Evolutionary conservation across 2,888 invertebrate species (phyloP).

Genomic region (Heliconius erato): DNA sequence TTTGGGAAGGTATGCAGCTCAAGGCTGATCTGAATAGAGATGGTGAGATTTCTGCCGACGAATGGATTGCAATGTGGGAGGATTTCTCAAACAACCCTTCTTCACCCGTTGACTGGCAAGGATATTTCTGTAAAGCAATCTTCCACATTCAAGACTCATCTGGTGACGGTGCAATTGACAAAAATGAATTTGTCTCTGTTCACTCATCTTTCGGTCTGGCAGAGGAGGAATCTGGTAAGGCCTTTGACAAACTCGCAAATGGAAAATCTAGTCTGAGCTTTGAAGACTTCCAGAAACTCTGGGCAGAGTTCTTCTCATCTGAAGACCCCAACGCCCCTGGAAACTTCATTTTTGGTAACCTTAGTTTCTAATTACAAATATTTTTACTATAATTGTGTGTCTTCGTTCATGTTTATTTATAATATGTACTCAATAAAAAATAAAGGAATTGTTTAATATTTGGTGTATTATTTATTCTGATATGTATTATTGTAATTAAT

Average conservation of each 20-base stretch:
- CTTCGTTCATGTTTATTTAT: conserved; percentile 27
- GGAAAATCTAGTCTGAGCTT: conserved; percentile 90
- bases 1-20: conserved; percentile 93
- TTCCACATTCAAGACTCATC: conserved; percentile 95
- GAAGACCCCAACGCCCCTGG: conserved; percentile 92
- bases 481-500: neutral
- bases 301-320: conserved; percentile 94
- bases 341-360: conserved; percentile 94
- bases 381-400: conserved; percentile 54
- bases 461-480: neutral
- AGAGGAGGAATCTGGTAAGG: conserved; percentile 89
- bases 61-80: conserved; percentile 96
- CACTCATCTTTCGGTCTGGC: conserved; percentile 92
- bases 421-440: conserved; percentile 16
- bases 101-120: conserved; percentile 92
- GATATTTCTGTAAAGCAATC: conserved; percentile 93
- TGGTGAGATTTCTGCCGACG: conserved; percentile 93
- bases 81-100: conserved; percentile 90
- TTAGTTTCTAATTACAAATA: conserved; percentile 86
- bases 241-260: conserved; percentile 92
- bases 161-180: conserved; percentile 91
- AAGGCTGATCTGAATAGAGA: conserved; percentile 94
- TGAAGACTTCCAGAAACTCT: conserved; percentile 91
- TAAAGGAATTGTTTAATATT: conserved; percentile 21
- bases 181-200: conserved; percentile 92